phyloP scores from a whole-genome alignment of 2,113 vertebrate species.

The Salvelinus alpinus region DNA sequence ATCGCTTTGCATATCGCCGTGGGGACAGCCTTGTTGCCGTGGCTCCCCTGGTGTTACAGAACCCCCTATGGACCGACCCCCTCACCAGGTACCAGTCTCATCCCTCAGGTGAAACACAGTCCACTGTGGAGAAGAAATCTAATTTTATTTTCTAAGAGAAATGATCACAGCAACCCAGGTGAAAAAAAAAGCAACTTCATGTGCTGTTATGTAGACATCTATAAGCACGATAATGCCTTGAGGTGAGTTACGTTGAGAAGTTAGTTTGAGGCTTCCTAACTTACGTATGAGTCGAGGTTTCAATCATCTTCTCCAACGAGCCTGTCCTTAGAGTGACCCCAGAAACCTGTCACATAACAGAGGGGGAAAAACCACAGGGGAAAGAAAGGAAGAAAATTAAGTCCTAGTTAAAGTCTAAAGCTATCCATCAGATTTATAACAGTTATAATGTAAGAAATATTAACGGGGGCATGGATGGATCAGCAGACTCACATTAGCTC shows the following conservation, averaged over 20 bases:
- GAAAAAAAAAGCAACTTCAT: too few species aligned
- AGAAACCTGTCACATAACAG: conserved; percentile 40
- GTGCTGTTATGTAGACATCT: too few species aligned
- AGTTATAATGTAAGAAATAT: neutral
- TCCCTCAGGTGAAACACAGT: too few species aligned
- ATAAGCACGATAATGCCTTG: too few species aligned
- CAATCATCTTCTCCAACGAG: conserved; percentile 30
- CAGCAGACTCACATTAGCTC: conserved; percentile 48
- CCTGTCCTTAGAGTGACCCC: conserved; percentile 36
- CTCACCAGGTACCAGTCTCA: conserved; percentile 14
- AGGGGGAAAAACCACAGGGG: conserved; percentile 12
- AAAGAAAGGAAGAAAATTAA: conserved; percentile 12
- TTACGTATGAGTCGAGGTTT: conserved; percentile 39
- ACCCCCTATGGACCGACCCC: conserved; percentile 45
- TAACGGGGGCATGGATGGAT: conserved; percentile 30
- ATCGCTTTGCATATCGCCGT: conserved; percentile 67
- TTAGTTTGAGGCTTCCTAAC: neutral
- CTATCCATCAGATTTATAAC: neutral
- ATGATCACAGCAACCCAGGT: too few species aligned
- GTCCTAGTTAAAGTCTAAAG: neutral
- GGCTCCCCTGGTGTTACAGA: conserved; percentile 27
- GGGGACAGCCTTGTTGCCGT: conserved; percentile 62
- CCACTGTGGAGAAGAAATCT: too few species aligned
- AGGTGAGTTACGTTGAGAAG: too few species aligned
- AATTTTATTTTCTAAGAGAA: conserved; percentile 9